Evolutionary conservation across 2,888 invertebrate species (phyloP).

Genomic region (Drosophila pegasa): DNA sequence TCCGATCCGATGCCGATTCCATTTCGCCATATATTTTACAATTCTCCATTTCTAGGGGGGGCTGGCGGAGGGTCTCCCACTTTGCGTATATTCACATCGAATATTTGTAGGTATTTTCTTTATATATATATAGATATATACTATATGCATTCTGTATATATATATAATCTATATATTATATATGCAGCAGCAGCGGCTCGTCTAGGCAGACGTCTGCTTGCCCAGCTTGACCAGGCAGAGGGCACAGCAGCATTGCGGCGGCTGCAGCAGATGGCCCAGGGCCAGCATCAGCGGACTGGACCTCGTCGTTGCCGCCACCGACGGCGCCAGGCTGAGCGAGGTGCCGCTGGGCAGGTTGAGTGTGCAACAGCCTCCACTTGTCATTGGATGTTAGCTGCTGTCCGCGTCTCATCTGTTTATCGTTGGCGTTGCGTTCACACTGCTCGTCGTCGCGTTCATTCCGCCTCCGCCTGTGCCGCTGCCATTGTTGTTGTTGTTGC

Average conservation of each 20-base stretch:
- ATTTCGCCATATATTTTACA: slow-evolving; percentile 22
- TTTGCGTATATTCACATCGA: slow-evolving; percentile 39
- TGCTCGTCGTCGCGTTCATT: slow-evolving; percentile 57
- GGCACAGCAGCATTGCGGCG: slow-evolving; percentile 59
- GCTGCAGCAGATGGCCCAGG: slow-evolving; percentile 20
- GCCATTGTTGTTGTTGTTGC: slow-evolving; percentile 30
- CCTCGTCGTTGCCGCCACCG: slow-evolving; percentile 22
- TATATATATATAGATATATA: slow-evolving; percentile 28
- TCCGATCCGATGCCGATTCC: background rate
- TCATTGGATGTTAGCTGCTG: slow-evolving; percentile 82
- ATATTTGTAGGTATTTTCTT: slow-evolving; percentile 33
- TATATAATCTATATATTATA: slow-evolving; percentile 42
- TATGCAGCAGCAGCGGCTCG: slow-evolving; percentile 9
- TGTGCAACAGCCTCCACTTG: slow-evolving; percentile 55
- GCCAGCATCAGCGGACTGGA: slow-evolving; percentile 47
- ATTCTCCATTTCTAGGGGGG: background rate
- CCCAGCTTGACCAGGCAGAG: slow-evolving; percentile 62
- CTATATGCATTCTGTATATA: slow-evolving; percentile 48
- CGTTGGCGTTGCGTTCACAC: slow-evolving; percentile 72
- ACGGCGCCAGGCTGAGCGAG: slow-evolving; percentile 47
- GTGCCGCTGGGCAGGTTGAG: slow-evolving; percentile 56
- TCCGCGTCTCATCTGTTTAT: slow-evolving; percentile 85
- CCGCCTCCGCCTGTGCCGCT: slow-evolving; percentile 27
- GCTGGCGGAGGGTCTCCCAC: slow-evolving; percentile 10
- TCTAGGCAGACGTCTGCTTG: slow-evolving; percentile 53